phyloP scores from a whole-genome alignment of 2,113 vertebrate species.

The Seriola rivoliana region DNA sequence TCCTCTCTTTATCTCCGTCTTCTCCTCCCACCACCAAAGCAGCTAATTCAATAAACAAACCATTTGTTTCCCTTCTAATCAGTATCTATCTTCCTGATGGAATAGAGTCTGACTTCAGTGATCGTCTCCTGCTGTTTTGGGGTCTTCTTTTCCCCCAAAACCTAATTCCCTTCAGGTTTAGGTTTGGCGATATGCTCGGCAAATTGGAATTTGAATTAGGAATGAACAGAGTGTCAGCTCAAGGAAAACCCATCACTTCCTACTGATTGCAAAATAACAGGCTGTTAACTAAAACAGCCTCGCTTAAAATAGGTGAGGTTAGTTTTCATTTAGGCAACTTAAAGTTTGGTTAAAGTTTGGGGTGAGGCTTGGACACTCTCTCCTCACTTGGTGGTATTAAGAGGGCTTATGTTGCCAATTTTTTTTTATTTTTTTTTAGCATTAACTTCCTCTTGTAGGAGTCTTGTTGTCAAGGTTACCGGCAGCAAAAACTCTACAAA shows the following conservation, averaged over 20 bases:
- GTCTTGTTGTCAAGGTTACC: too few species aligned
- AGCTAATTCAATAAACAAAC: slow-evolving; percentile 60
- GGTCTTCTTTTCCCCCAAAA: slow-evolving; percentile 6
- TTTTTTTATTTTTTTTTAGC: too few species aligned
- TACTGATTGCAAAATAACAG: slow-evolving; percentile 37
- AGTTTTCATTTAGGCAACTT: background rate
- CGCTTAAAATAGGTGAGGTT: background rate
- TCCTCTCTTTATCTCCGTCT: slow-evolving; percentile 13
- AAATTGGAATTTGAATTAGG: slow-evolving; percentile 49
- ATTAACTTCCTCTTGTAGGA: too few species aligned
- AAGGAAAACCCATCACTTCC: slow-evolving; percentile 33
- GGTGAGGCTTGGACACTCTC: background rate
- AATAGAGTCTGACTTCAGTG: slow-evolving; percentile 29
- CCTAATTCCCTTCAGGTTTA: slow-evolving; percentile 22
- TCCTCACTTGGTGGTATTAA: too few species aligned
- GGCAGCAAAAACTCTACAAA: too few species aligned
- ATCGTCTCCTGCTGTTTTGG: slow-evolving; percentile 52
- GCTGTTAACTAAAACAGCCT: background rate
- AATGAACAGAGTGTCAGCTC: slow-evolving; percentile 20
- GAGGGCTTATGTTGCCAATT: too few species aligned
- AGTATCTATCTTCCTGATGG: slow-evolving; percentile 48
- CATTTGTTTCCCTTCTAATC: slow-evolving; percentile 50
- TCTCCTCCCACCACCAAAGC: slow-evolving; percentile 18
- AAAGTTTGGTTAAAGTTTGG: background rate
- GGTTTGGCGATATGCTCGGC: slow-evolving; percentile 28